These are phyloP conservation scores for Ophion ellenae DNA, from an alignment of 2,888 invertebrate species.

Conservation along the genomic window DNA sequence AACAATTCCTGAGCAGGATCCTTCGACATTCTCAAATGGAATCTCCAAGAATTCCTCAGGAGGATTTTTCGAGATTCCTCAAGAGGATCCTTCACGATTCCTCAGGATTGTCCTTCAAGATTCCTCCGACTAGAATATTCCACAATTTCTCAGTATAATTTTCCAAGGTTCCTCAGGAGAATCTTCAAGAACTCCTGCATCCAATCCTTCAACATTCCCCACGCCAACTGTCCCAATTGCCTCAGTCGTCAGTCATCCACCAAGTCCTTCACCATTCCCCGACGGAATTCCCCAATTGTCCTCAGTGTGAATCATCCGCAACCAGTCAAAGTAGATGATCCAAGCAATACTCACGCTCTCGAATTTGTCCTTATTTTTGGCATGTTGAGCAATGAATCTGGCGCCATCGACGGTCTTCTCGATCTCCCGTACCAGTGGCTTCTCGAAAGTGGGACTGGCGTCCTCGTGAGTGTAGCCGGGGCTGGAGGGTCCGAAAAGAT, in stretches of 20 bases:
- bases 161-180: too few species aligned
- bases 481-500: constrained; percentile 91
- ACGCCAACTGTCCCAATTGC: not conserved
- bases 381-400: constrained; percentile 97
- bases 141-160: too few species aligned
- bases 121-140: too few species aligned
- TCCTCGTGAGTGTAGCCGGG: constrained; percentile 86
- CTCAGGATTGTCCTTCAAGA: too few species aligned
- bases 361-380: constrained; percentile 97
- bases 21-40: too few species aligned
- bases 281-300: too few species aligned
- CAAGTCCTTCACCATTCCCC: not conserved
- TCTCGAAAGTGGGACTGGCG: constrained; percentile 92
- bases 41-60: too few species aligned
- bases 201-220: not conserved
- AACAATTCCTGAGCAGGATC: too few species aligned
- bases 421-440: constrained; percentile 92
- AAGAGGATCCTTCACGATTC: too few species aligned
- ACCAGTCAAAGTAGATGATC: not conserved
- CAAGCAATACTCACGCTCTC: constrained; percentile 91
- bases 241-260: not conserved
- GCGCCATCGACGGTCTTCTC: constrained; percentile 97
- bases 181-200: too few species aligned
- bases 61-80: not conserved
- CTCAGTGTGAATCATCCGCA: too few species aligned